Conservation (phyloP, 2,113 vertebrate species). For the Mus pahari region DNA sequence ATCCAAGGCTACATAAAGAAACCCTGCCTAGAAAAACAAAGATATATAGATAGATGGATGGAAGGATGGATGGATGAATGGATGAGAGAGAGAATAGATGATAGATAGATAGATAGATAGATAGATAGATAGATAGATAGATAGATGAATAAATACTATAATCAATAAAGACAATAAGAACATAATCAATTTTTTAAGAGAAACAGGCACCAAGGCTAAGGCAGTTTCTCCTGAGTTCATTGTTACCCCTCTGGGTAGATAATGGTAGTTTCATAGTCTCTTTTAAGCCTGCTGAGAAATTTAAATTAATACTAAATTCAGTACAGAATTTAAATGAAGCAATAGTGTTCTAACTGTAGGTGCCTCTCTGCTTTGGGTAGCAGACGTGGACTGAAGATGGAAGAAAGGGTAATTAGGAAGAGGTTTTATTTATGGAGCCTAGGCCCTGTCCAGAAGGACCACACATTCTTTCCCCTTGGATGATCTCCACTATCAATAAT, state of each 20-base stretch:
- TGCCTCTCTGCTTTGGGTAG: constrained; percentile 54
- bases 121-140: no score
- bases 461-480: constrained; percentile 75
- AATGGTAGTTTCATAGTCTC: constrained; percentile 54
- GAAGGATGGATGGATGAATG: neutral
- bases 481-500: constrained; percentile 72
- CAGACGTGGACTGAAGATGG: constrained; percentile 60
- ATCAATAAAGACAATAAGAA: constrained; percentile 23
- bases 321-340: constrained; percentile 70
- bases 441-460: constrained; percentile 63
- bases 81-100: no score
- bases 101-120: no score
- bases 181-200: constrained; percentile 49
- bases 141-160: neutral
- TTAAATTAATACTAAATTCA: constrained; percentile 63
- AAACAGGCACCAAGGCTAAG: neutral
- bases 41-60: no score
- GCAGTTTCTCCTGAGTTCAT: constrained; percentile 16
- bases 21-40: neutral
- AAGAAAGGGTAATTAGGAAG: constrained; percentile 73
- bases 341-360: constrained; percentile 63
- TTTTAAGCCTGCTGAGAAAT: constrained; percentile 69
- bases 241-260: constrained; percentile 52
- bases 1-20: neutral
- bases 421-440: constrained; percentile 68